Conservation (phyloP, 2,113 vertebrate genomes). For the Holacanthus passer region DNA sequence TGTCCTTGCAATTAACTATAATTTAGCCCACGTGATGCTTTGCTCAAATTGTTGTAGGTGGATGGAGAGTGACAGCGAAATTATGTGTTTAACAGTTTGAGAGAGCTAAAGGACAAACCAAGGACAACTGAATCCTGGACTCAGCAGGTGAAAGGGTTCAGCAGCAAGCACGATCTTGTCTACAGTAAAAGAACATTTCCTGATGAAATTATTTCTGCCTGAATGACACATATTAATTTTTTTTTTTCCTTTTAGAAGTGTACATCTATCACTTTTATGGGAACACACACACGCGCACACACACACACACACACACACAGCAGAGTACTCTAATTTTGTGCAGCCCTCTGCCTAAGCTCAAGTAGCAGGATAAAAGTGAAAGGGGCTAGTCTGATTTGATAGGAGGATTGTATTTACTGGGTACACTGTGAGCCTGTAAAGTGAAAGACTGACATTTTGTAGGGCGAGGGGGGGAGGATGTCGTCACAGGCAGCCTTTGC, state of each 20-base stretch:
- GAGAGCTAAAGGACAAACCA: conserved; percentile 67
- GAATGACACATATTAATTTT: conserved; percentile 1
- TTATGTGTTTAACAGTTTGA: conserved; percentile 52
- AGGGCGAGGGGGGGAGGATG: conserved; percentile 11
- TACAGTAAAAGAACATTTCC: conserved; percentile 42
- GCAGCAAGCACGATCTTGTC: conserved; percentile 88
- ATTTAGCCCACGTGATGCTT: conserved; percentile 42
- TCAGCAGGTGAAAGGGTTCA: conserved; percentile 95
- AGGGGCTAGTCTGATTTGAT: conserved; percentile 46
- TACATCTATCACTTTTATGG: conserved; percentile 23
- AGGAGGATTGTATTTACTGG: conserved; percentile 56
- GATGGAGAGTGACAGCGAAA: conserved; percentile 83
- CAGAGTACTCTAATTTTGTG: conserved; percentile 27
- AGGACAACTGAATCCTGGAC: conserved; percentile 86
- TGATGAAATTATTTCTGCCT: conserved; percentile 27
- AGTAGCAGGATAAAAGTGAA: conserved; percentile 35
- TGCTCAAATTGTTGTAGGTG: conserved; percentile 31
- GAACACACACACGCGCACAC: conserved; percentile 3
- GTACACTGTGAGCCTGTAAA: conserved; percentile 12
- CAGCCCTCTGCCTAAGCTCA: conserved; percentile 34
- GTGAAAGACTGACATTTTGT: conserved; percentile 52
- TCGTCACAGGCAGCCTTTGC: conserved; percentile 5
- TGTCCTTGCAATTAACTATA: conserved; percentile 56
- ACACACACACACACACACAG: conserved; percentile 19
- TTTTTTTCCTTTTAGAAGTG: conserved; percentile 9